phyloP scores from a whole-genome alignment of 1,140 invertebrate genomes.

The Drosophila micromelanica region DNA sequence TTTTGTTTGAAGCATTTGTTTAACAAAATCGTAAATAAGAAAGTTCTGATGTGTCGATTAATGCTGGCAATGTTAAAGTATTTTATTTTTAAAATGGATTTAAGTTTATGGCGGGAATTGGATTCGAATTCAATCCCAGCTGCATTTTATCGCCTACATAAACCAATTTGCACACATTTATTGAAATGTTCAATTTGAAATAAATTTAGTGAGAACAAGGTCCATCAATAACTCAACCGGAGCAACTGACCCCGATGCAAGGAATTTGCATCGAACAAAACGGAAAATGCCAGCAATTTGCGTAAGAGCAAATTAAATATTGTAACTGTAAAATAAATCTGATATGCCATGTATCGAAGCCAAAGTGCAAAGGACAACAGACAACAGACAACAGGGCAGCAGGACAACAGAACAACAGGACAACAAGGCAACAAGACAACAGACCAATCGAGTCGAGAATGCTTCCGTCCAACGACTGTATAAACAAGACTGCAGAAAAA shows the following conservation, averaged over 20 bases:
- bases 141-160: slow-evolving; percentile 23
- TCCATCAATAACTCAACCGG: slow-evolving; percentile 24
- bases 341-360: slow-evolving; percentile 51
- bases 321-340: slow-evolving; percentile 73
- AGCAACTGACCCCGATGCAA: slow-evolving; percentile 1
- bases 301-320: slow-evolving; percentile 76
- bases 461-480: slow-evolving; percentile 30
- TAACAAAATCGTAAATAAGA: slow-evolving; percentile 37
- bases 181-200: slow-evolving; percentile 36
- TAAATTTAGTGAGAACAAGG: slow-evolving; percentile 42
- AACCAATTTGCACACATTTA: slow-evolving; percentile 41
- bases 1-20: slow-evolving; percentile 18
- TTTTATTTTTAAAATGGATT: not conserved
- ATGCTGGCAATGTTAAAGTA: not conserved
- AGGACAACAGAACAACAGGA: slow-evolving; percentile 25
- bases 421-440: slow-evolving; percentile 18
- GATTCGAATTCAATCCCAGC: slow-evolving; percentile 10
- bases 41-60: slow-evolving; percentile 20
- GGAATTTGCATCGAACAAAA: slow-evolving; percentile 60
- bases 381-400: slow-evolving; percentile 28
- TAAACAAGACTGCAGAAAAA: slow-evolving; percentile 61
- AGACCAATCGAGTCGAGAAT: slow-evolving; percentile 33
- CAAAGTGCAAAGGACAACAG: slow-evolving; percentile 51
- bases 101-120: not conserved
- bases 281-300: slow-evolving; percentile 65